Conservation (phyloP, 1,140 invertebrate species). For the Cyrtorhinus lividipennis region DNA sequence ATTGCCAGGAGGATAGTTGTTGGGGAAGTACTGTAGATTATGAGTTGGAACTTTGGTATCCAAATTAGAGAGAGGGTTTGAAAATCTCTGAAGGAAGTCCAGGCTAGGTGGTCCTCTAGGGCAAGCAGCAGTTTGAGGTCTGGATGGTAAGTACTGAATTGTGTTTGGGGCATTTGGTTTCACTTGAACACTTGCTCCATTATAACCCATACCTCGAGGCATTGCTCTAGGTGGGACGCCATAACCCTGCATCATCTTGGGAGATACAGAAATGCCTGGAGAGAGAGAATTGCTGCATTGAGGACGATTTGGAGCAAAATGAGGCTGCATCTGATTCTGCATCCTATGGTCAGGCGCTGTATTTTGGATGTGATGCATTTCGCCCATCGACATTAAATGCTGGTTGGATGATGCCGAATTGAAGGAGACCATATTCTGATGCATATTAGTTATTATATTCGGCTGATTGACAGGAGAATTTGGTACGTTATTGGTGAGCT, state of each 20-base stretch:
- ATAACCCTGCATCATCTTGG: constrained; percentile 31
- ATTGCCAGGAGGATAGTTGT: constrained; percentile 27
- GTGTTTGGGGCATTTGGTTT: constrained; percentile 94
- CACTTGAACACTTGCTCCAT: constrained; percentile 77
- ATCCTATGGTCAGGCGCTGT: constrained; percentile 22
- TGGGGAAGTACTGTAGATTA: constrained; percentile 60
- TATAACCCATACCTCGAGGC: constrained; percentile 47
- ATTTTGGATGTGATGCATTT: constrained; percentile 27
- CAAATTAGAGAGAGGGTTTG: constrained; percentile 56
- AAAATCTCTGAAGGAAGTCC: constrained; percentile 79
- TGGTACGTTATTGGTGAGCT: constrained; percentile 60
- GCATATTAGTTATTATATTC: constrained; percentile 31
- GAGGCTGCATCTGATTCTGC: constrained; percentile 22
- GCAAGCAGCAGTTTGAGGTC: constrained; percentile 52
- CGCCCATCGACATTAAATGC: constrained; percentile 39
- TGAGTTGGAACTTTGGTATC: constrained; percentile 55
- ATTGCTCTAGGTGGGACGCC: constrained; percentile 27
- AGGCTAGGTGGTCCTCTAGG: constrained; percentile 72
- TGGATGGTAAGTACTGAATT: constrained; percentile 90
- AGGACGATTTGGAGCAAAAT: constrained; percentile 17
- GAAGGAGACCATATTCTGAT: constrained; percentile 37
- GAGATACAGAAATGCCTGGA: constrained; percentile 29
- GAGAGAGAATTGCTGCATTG: constrained; percentile 18
- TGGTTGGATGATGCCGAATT: constrained; percentile 33
- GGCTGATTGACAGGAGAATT: constrained; percentile 37